phyloP scores from a whole-genome alignment of 2,797 vertebrate species.

The Potorous gilbertii region DNA sequence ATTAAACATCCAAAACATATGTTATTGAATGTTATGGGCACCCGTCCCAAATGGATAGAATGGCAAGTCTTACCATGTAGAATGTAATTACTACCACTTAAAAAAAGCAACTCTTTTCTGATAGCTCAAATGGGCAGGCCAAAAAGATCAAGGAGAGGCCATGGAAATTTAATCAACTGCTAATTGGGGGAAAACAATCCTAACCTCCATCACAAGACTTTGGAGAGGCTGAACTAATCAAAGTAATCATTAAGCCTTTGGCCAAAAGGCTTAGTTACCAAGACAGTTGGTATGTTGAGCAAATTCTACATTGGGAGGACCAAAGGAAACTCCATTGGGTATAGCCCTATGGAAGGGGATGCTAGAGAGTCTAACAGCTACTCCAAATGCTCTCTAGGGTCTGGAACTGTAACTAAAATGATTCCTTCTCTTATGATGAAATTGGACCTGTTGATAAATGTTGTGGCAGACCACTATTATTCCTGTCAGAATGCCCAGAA shows the following conservation, averaged over 20 bases:
- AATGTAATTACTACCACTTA: not conserved
- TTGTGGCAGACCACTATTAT: constrained; percentile 5
- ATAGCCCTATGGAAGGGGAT: not conserved
- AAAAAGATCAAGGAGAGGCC: not conserved
- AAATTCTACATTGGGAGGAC: constrained; percentile 15
- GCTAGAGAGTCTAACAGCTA: not conserved
- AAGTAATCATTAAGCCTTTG: not conserved
- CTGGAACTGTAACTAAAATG: not conserved
- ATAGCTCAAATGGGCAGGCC: not conserved
- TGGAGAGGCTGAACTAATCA: not conserved
- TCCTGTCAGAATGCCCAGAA: not conserved
- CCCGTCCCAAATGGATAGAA: not conserved
- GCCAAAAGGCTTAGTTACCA: constrained; percentile 22
- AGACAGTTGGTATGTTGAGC: not conserved
- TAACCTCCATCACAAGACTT: not conserved
- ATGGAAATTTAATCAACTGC: not conserved
- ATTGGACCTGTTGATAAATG: not conserved
- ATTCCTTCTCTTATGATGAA: not conserved
- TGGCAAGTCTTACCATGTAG: not conserved
- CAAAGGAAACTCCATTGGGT: not conserved
- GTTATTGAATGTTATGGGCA: not conserved
- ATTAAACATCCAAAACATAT: not conserved
- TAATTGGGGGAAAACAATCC: not conserved
- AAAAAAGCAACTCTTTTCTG: not conserved
- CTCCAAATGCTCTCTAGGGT: not conserved